A percentile compares a stretch with the other conserved stretches of the same genome.
phyloP scores from a whole-genome alignment of 2,888 invertebrate species.

The Melikaiella ostensackeni region DNA sequence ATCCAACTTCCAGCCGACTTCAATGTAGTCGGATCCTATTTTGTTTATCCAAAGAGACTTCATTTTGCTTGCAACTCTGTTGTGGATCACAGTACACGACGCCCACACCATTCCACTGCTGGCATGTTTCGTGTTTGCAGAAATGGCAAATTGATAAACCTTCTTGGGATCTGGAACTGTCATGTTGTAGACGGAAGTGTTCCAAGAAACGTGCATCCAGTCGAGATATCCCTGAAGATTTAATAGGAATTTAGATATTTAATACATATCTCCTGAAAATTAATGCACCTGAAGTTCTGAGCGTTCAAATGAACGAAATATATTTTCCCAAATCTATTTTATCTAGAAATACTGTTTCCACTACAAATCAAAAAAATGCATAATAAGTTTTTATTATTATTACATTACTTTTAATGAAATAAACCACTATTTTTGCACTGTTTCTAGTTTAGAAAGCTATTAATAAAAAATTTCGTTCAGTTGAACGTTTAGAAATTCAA shows the following conservation, averaged over 20 bases:
- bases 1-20: conserved; percentile 87
- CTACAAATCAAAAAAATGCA: too few relatives aligned
- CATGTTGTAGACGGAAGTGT: conserved; percentile 79
- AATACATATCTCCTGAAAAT: neutral
- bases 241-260: conserved; percentile 12
- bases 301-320: too few relatives aligned
- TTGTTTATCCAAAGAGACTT: conserved; percentile 79
- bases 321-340: too few relatives aligned
- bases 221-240: conserved; percentile 80
- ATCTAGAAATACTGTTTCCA: too few relatives aligned
- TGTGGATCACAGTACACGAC: conserved; percentile 83
- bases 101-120: conserved; percentile 94
- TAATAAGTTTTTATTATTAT: too few relatives aligned
- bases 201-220: conserved; percentile 80
- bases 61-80: conserved; percentile 79
- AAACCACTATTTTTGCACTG: too few relatives aligned
- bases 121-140: conserved; percentile 83
- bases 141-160: conserved; percentile 88
- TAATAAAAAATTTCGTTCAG: too few relatives aligned
- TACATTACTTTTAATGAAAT: too few relatives aligned
- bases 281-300: too few relatives aligned
- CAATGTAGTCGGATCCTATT: conserved; percentile 79
- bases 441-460: too few relatives aligned
- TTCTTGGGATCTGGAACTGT: conserved; percentile 80
- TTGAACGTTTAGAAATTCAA: too few relatives aligned